Evolutionary conservation across 2,797 vertebrate species (phyloP).

Genomic region (Rhinoraja longicauda): DNA sequence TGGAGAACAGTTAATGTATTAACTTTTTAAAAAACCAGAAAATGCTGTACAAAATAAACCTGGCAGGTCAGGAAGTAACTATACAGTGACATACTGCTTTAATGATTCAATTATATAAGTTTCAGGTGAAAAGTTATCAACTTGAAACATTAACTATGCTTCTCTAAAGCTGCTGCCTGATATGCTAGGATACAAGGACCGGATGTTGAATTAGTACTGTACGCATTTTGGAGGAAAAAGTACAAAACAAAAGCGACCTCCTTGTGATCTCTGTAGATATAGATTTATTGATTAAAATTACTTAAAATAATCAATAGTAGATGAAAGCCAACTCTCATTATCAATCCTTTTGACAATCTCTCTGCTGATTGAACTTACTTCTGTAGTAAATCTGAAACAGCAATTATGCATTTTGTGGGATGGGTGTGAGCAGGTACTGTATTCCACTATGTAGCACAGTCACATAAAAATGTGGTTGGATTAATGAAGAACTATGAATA

Average conservation of each 20-base stretch:
- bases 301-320: background rate
- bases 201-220: background rate
- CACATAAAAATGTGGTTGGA: background rate
- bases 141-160: no score
- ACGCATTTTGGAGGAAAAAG: background rate
- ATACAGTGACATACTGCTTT: no score
- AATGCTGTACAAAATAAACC: no score
- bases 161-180: no score
- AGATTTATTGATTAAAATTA: background rate
- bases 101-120: no score
- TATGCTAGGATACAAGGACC: no score
- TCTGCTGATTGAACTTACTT: background rate
- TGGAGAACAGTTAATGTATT: background rate
- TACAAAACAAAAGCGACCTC: no score
- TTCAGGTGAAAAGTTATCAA: no score
- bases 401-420: background rate
- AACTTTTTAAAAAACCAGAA: no score
- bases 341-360: background rate
- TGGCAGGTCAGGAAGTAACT: no score
- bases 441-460: background rate
- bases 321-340: background rate
- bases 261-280: no score
- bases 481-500: background rate
- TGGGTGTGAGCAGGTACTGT: no score
- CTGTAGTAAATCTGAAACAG: background rate